phyloP scores from a whole-genome alignment of 2,797 vertebrate species.

The Parauchenoglanis punctatus region DNA sequence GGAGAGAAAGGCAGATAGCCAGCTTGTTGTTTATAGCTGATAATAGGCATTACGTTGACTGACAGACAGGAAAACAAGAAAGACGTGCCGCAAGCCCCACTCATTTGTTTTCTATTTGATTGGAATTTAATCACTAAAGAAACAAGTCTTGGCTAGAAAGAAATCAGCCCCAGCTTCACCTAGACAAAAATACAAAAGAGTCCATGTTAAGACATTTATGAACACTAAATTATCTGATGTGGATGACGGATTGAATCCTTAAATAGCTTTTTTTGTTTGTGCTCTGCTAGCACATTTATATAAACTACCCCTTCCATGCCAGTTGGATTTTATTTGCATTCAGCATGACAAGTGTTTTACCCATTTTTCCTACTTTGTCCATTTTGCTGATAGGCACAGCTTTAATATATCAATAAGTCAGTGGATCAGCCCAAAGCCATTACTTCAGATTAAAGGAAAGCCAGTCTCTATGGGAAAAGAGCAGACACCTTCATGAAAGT shows the following conservation, averaged over 20 bases:
- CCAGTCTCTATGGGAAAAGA: conserved; percentile 62
- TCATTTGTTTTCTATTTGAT: neutral
- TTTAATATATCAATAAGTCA: conserved; percentile 69
- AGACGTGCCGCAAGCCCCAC: neutral
- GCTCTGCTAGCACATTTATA: neutral
- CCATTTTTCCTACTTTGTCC: conserved; percentile 6
- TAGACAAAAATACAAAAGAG: neutral
- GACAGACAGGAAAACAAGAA: neutral
- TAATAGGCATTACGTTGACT: neutral
- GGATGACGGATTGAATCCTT: neutral
- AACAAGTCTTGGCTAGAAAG: neutral
- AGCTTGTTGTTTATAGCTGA: neutral
- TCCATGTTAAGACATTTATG: neutral
- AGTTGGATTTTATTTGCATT: neutral
- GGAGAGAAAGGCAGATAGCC: neutral
- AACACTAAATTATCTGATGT: neutral
- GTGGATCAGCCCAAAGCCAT: conserved; percentile 66
- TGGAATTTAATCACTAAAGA: neutral
- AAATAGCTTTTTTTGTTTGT: neutral
- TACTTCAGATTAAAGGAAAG: conserved; percentile 69
- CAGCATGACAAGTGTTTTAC: neutral
- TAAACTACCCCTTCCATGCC: neutral
- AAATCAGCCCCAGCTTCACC: neutral
- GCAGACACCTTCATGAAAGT: conserved; percentile 74
- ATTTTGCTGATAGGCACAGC: conserved; percentile 63